Percentiles rank a stretch among this genome's conserved stretches.
phyloP scores from a whole-genome alignment of 2,797 vertebrate genomes.

The Cuniculus paca region DNA sequence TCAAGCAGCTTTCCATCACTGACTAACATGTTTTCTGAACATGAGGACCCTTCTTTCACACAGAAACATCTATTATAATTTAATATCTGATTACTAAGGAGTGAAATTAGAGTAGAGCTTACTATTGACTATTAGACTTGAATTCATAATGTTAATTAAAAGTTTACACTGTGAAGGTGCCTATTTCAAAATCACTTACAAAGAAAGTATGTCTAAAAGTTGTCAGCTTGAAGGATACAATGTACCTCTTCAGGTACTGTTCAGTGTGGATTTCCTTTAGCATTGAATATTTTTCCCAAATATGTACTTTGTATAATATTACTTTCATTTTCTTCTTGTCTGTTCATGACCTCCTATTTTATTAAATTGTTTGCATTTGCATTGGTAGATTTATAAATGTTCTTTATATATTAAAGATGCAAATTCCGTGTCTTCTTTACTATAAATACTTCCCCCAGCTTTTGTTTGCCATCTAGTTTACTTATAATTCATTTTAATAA shows the following conservation, averaged over 20 bases:
- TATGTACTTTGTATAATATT: background rate
- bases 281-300: background rate
- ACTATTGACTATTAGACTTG: background rate
- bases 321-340: constrained; percentile 11
- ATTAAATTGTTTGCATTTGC: background rate
- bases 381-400: constrained; percentile 8
- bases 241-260: background rate
- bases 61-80: background rate
- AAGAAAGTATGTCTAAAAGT: background rate
- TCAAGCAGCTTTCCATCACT: too few relatives aligned
- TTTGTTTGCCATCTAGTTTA: background rate
- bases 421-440: background rate
- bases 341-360: background rate
- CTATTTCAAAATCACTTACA: background rate
- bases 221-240: background rate
- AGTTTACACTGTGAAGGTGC: background rate
- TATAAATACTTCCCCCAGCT: background rate
- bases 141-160: background rate
- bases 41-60: background rate
- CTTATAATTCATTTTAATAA: background rate
- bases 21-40: background rate
- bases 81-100: background rate
- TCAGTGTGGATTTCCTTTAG: background rate
- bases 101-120: background rate
- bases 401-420: background rate